A percentile compares a stretch with the other conserved stretches of the same genome.
Conservation (phyloP, 2,113 vertebrate genomes). For the Dendropsophus ebraccatus region DNA sequence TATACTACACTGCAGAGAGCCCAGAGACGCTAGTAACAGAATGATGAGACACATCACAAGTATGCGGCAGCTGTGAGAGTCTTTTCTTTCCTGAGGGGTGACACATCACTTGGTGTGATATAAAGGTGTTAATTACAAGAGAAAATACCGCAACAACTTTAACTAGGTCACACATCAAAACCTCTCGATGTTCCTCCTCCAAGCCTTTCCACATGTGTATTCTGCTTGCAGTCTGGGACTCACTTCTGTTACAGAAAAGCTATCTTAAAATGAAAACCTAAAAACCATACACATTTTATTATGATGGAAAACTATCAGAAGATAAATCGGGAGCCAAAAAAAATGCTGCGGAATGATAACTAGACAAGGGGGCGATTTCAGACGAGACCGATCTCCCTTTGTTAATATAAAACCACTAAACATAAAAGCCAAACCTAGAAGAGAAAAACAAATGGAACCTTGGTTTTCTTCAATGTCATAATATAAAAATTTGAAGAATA, state of each 20-base stretch:
- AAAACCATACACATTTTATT: not conserved
- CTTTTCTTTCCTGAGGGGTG: not conserved
- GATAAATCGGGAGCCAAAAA: no score
- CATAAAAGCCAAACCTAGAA: no score
- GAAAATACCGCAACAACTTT: not conserved
- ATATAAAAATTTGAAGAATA: no score
- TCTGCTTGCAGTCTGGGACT: not conserved
- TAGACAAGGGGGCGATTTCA: no score
- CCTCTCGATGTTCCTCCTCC: not conserved
- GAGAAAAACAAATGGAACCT: no score
- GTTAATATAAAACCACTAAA: no score
- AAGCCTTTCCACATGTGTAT: not conserved
- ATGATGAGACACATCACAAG: not conserved
- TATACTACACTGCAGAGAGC: not conserved
- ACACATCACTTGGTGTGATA: not conserved
- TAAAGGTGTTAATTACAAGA: not conserved
- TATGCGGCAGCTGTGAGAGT: not conserved
- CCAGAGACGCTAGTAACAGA: not conserved
- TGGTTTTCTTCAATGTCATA: no score
- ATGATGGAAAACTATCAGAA: not conserved
- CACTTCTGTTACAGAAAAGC: not conserved
- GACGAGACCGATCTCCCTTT: no score
- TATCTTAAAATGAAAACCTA: not conserved
- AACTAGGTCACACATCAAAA: conserved; percentile 1
- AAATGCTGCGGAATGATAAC: no score